Percentiles rank a stretch among this genome's conserved stretches.
Conservation (phyloP, 2,113 vertebrate genomes). For the Stomatorhinus ivindoensis region DNA sequence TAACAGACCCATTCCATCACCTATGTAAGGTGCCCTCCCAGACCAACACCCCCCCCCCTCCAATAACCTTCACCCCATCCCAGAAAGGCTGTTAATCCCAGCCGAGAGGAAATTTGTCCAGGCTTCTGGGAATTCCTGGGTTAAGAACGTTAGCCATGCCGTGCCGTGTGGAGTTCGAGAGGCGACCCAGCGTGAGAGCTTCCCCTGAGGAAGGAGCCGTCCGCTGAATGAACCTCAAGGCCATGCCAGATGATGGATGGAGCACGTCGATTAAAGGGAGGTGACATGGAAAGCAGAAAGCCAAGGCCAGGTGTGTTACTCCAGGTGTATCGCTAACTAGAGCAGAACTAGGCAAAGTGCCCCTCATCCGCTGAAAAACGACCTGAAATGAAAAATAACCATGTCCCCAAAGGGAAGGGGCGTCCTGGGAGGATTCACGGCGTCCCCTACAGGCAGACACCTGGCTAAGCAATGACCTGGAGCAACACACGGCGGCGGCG, state of each 20-base stretch:
- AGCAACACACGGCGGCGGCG: conserved; percentile 69
- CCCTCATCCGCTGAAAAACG: not conserved
- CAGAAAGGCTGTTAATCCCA: not conserved
- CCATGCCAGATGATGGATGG: not conserved
- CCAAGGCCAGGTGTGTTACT: conserved; percentile 37
- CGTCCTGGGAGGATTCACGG: not conserved
- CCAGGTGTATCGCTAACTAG: conserved; percentile 26
- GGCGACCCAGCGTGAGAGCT: not conserved
- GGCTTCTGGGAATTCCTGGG: not conserved
- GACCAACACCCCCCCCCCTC: no score
- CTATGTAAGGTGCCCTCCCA: not conserved
- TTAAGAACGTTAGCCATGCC: not conserved
- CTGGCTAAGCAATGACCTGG: conserved; percentile 45
- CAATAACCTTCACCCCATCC: not conserved
- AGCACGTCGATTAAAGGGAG: not conserved
- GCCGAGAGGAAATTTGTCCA: not conserved
- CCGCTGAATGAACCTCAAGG: not conserved
- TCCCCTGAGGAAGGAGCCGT: not conserved
- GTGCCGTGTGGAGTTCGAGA: not conserved
- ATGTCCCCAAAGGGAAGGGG: not conserved
- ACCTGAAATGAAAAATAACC: not conserved
- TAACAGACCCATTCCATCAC: not conserved
- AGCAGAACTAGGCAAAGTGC: not conserved
- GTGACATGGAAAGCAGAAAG: not conserved
- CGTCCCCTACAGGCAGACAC: not conserved